A percentile compares a stretch with the other conserved stretches of the same genome.
These are phyloP conservation scores for Takifugu rubripes DNA, from an alignment of 2,797 vertebrate species.

Conservation along the genomic window DNA sequence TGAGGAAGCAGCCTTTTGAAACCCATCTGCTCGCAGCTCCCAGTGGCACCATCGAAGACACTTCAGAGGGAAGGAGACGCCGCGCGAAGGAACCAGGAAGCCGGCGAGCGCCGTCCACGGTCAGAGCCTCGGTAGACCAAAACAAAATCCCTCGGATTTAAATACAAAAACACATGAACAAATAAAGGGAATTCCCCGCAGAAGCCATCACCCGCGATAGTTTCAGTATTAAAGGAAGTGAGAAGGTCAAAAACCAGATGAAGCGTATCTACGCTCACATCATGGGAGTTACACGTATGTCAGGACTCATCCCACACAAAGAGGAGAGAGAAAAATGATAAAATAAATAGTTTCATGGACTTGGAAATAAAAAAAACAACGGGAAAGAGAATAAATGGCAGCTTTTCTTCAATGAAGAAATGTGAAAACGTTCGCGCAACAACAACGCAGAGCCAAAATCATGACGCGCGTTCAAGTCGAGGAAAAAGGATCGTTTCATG, in stretches of 20 bases:
- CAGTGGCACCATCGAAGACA: constrained; percentile 66
- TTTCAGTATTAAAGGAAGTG: constrained; percentile 43
- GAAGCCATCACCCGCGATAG: constrained; percentile 53
- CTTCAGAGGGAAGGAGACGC: constrained; percentile 40
- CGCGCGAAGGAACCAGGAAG: constrained; percentile 40
- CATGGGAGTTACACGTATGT: constrained; percentile 26
- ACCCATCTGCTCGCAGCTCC: constrained; percentile 68
- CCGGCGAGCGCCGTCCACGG: constrained; percentile 28
- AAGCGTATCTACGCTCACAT: constrained; percentile 42
- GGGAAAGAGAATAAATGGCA: constrained; percentile 10
- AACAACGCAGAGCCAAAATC: constrained; percentile 10
- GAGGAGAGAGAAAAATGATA: too few species aligned
- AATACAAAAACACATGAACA: constrained; percentile 43
- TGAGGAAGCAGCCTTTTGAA: constrained; percentile 68
- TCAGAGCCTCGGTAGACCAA: constrained; percentile 34
- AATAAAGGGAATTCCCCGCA: constrained; percentile 47
- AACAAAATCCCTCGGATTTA: constrained; percentile 28
- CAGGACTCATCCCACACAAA: constrained; percentile 1
- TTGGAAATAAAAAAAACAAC: too few species aligned
- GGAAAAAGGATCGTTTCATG: neutral
- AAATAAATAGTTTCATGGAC: too few species aligned
- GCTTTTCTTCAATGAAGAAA: constrained; percentile 19
- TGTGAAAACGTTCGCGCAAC: neutral
- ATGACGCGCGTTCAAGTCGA: constrained; percentile 38
- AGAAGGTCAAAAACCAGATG: constrained; percentile 63